Evolutionary conservation across 2,113 vertebrate genomes (phyloP).

Genomic region (Hippoglossus stenolepis): DNA sequence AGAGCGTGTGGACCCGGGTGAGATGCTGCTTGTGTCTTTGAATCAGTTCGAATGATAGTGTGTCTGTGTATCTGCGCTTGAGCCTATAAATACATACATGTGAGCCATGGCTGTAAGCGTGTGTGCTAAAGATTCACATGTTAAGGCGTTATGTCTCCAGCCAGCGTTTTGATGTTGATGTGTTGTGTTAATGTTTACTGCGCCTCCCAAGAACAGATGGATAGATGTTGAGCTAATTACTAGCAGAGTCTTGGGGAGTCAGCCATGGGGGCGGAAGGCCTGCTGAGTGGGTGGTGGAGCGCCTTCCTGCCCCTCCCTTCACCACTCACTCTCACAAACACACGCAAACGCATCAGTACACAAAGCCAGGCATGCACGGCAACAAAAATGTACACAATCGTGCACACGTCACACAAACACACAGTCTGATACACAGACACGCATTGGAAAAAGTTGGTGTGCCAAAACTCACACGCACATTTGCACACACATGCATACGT

Average conservation of each 20-base stretch:
- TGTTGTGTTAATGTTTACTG: constrained; percentile 76
- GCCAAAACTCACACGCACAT: constrained; percentile 27
- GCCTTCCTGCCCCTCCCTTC: constrained; percentile 62
- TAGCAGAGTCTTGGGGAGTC: constrained; percentile 78
- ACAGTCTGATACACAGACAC: not conserved
- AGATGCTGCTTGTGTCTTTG: not conserved
- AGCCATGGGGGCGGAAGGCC: constrained; percentile 77
- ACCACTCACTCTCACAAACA: constrained; percentile 41
- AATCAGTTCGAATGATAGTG: too few species aligned
- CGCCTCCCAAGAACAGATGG: constrained; percentile 77
- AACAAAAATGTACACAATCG: too few species aligned
- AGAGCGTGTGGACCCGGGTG: constrained; percentile 16
- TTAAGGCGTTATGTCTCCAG: constrained; percentile 51
- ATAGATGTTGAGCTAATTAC: constrained; percentile 81
- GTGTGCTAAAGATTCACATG: constrained; percentile 27
- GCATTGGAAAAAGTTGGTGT: constrained; percentile 24
- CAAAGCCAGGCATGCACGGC: too few species aligned
- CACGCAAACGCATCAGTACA: constrained; percentile 27
- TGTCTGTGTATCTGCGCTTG: not conserved
- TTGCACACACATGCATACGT: constrained; percentile 36
- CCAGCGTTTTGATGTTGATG: constrained; percentile 44
- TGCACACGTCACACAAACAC: not conserved
- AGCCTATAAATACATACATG: constrained; percentile 19
- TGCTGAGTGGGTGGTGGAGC: constrained; percentile 75
- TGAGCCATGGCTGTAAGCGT: constrained; percentile 11